These are phyloP conservation scores for Cosmia trapezina DNA, from an alignment of 2,888 invertebrate species.

Conservation along the genomic window DNA sequence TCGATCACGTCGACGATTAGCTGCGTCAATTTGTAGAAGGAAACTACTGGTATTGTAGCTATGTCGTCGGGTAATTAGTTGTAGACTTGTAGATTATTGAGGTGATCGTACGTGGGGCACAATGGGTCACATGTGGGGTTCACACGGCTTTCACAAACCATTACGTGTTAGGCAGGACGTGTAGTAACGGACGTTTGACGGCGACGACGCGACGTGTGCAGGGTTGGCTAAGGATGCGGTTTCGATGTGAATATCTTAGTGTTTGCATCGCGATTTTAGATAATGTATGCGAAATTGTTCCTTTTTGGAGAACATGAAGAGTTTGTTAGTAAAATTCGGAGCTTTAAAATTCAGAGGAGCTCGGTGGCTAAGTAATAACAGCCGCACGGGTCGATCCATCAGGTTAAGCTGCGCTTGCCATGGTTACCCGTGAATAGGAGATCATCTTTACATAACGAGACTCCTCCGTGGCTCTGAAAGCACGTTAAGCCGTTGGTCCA, in stretches of 20 bases:
- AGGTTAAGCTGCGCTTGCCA: too few relatives aligned
- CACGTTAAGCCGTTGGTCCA: too few relatives aligned
- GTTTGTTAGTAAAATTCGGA: conserved; percentile 5
- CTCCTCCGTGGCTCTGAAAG: too few relatives aligned
- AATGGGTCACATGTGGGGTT: conserved; percentile 80
- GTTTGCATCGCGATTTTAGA: conserved; percentile 34
- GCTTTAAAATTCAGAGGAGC: neutral
- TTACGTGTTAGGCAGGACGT: conserved; percentile 81
- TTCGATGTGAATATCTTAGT: conserved; percentile 27
- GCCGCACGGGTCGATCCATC: too few relatives aligned
- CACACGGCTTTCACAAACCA: conserved; percentile 86
- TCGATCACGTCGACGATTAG: conserved; percentile 16
- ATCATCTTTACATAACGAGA: too few relatives aligned
- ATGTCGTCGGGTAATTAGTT: conserved; percentile 78
- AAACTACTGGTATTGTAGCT: conserved; percentile 66
- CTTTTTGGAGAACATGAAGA: neutral
- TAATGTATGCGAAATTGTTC: conserved; percentile 5
- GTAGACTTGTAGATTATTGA: conserved; percentile 75
- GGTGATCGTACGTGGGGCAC: conserved; percentile 78
- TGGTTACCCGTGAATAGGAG: too few relatives aligned
- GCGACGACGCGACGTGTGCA: conserved; percentile 65
- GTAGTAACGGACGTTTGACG: conserved; percentile 69
- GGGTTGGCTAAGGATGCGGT: conserved; percentile 61
- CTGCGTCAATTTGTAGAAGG: conserved; percentile 22
- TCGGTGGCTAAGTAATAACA: too few relatives aligned